Base-by-base conservation (phyloP, 2,797 vertebrate genomes). In the Pipistrellus pygmaeus region DNA sequence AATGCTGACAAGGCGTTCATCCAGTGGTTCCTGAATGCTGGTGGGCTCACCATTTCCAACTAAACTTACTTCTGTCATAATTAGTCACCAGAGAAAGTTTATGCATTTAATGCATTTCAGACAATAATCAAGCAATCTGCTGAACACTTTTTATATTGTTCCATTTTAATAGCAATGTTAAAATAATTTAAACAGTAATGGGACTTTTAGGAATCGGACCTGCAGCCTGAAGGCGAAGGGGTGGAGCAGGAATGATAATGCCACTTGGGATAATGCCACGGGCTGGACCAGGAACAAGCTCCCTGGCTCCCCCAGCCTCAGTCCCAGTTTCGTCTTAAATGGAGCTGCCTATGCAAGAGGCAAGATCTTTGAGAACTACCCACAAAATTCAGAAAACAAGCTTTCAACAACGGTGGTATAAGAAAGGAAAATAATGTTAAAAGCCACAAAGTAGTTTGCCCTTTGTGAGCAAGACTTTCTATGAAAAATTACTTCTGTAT, bases 141-240 rank as follows among this genome's bases (percentile, higher is more conserved):
- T 82, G 30, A 95, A 60, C 38, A 80, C 3, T 85, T 46, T 82
- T 88, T 96, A 76, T 88, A 51, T 55, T 88, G 27, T 94, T 89
- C 66, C 73, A 13, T 46, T 89, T 93, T 88, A 94, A 66, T 66
- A 75, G 51, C 84, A 80, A 53, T 80, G 44, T 71, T 83, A 89
- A 78, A 85, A 30, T 55, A 53, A 78, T 62, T 60, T 72, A 85
- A 75, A 87, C 35, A 60, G 35, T 60, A 62, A 46, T 64, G 41
- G 23, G 27, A 75, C 15, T 90, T 82, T 77, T 60, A 76, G 60
- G 51, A 11, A 30, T 35, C 53, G 1, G 64, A 11, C 23, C 41
- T 25, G 51, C 57, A 93, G 30, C 27, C 46, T 75, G 75, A 69
- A 41, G 69, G 53, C 48, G 41, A 41, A 48, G 35, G 20, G 75